A percentile compares a stretch with the other conserved stretches of the same genome.
These are phyloP conservation scores for Pollenia griseotomentosa DNA, from an alignment of 2,888 invertebrate genomes.

Conservation along the genomic window DNA sequence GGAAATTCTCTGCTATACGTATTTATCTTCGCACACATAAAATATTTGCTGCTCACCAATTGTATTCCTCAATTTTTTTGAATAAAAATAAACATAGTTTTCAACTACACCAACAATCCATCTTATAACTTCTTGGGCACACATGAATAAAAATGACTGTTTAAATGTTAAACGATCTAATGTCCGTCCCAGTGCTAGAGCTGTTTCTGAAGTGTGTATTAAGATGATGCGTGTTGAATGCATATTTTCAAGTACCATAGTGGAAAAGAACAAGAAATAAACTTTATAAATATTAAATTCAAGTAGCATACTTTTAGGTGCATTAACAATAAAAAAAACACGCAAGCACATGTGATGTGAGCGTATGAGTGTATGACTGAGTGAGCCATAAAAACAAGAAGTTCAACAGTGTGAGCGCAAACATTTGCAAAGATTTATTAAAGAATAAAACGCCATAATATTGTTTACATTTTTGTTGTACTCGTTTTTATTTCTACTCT, in stretches of 20 bases:
- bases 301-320: constrained; percentile 64
- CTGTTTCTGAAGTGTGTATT: constrained; percentile 11
- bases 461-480: constrained; percentile 34
- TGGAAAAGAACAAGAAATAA: constrained; percentile 8
- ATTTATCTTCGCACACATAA: no score
- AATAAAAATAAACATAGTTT: neutral
- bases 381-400: constrained; percentile 16
- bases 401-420: constrained; percentile 31
- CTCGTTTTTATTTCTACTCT: constrained; percentile 30
- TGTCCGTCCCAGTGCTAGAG: neutral
- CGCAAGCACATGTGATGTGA: constrained; percentile 11
- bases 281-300: constrained; percentile 55
- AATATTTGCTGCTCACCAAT: no score
- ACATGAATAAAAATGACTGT: constrained; percentile 7
- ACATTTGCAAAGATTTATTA: constrained; percentile 62
- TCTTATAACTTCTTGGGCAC: constrained; percentile 11
- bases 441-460: constrained; percentile 55
- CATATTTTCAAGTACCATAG: constrained; percentile 42
- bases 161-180: constrained; percentile 15
- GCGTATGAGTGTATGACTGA: neutral
- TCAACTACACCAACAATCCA: constrained; percentile 10
- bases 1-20: no score
- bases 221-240: constrained; percentile 64
- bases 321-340: constrained; percentile 48
- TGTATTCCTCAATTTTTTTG: neutral